phyloP scores from a whole-genome alignment of 2,797 vertebrate genomes.

The Serranus cabrilla region DNA sequence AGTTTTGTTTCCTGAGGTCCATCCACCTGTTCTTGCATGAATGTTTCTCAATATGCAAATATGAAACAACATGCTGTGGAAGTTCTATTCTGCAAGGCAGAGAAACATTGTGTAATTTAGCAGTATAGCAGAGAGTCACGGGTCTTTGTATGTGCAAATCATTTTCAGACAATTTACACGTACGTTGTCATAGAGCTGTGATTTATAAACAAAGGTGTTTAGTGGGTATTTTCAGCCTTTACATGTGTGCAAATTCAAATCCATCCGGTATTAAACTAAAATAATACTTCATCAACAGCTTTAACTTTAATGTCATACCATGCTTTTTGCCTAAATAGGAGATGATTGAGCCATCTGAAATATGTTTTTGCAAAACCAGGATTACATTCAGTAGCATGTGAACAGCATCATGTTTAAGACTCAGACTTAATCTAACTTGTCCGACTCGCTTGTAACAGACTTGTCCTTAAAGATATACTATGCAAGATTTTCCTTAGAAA shows the following conservation, averaged over 20 bases:
- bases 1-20: slow-evolving; percentile 43
- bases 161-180: slow-evolving; percentile 16
- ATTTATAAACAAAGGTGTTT: slow-evolving; percentile 2
- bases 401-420: neutral
- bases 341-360: neutral
- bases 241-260: slow-evolving; percentile 21
- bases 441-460: neutral
- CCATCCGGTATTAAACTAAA: neutral
- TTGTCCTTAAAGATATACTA: neutral
- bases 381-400: slow-evolving; percentile 4
- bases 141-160: slow-evolving; percentile 36
- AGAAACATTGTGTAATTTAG: slow-evolving; percentile 1
- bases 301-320: neutral
- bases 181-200: neutral
- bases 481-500: too few species aligned
- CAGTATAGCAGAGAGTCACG: neutral
- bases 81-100: neutral
- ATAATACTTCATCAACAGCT: neutral
- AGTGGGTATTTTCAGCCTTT: neutral
- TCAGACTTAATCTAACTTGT: neutral
- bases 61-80: neutral
- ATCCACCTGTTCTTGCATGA: slow-evolving; percentile 23
- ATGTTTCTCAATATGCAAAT: slow-evolving; percentile 41
- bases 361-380: neutral
- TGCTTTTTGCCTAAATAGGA: neutral